Evolutionary conservation across 1,140 invertebrate species (phyloP), one percentile per base, ranked within the genome.

Genomic region (Dufourea novaeangliae): DNA sequence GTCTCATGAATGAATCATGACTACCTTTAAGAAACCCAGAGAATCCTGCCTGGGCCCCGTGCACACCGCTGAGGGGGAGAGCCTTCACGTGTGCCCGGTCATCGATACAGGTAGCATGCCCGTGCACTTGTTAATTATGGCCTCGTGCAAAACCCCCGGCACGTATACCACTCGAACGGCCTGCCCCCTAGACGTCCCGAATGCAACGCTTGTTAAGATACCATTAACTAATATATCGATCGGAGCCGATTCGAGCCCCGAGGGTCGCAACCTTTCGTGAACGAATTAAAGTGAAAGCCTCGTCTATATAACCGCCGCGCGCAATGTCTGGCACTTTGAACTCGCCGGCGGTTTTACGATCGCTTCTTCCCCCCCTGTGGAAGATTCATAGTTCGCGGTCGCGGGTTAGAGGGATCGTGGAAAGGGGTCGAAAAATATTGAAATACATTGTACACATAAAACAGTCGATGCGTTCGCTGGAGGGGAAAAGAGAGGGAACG

Each of bases 191-290:
- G 56, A 70, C 44, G 52, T 29, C 17, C 50, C 68, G 63, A 82
- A 71, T 39, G 74, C 78, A 74, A 82, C 74, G 78, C 83, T 87
- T 87, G 84, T 88, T 85, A 83, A 88, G 87, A 76, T 80, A 77
- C 83, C 78, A 79, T 87, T 69, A 57, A 54, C 56, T 73, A 77
- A 77, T 54, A 66, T 69, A 78, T 81, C 74, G 59, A 84, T 67
- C 66, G 46, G 64, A 50, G 14, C 20, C 64, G 50, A 27, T 54
- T 41, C 27, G 4, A 39, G 22, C 32, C 7, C n/a, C n/a, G n/a
- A n/a, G 50, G 66, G 54, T 76, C 77, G 37, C 34, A 54, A 74
- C 56, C 59, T 56, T 46, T 69, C 54, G 27, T 59, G 41, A 80
- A 61, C 66, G 56, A 80, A 77, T 61, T 57, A 37, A 41, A 68